These are phyloP conservation scores for Teleopsis dalmanni DNA, from an alignment of 1,140 invertebrate species.

Conservation along the genomic window DNA sequence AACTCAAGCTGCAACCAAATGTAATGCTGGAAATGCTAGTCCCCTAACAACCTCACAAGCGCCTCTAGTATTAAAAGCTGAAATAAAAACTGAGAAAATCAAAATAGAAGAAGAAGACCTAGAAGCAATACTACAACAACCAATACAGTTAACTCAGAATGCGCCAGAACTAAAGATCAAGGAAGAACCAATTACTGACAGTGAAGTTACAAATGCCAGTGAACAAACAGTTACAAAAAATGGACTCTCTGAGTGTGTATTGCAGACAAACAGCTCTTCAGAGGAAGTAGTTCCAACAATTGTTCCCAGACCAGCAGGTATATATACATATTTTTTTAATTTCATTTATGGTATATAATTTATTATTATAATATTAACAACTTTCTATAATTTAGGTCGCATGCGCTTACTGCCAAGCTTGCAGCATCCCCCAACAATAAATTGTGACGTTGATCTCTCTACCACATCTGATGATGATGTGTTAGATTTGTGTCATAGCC, in stretches of 20 bases:
- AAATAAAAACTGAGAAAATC: conserved; percentile 44
- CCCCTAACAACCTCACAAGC: conserved; percentile 11
- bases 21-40: neutral
- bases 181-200: conserved; percentile 16
- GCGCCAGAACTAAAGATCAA: too few relatives aligned
- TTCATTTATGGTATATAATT: too few relatives aligned
- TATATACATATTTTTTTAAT: too few relatives aligned
- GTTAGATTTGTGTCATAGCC: conserved; percentile 14
- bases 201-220: neutral
- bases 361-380: too few relatives aligned
- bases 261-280: too few relatives aligned
- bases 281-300: too few relatives aligned
- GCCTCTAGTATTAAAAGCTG: conserved; percentile 39
- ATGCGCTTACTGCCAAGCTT: conserved; percentile 10
- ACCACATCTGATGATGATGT: conserved; percentile 14
- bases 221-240: too few relatives aligned
- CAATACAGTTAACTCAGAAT: too few relatives aligned
- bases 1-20: conserved; percentile 3
- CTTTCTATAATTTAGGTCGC: neutral
- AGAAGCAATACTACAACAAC: conserved; percentile 25
- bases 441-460: conserved; percentile 12
- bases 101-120: conserved; percentile 44
- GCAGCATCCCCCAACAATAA: conserved; percentile 8
- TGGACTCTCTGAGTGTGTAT: too few relatives aligned
- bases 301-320: too few relatives aligned